phyloP scores from a whole-genome alignment of 2,113 vertebrate species.

The Petrocephalus microphthalmus region DNA sequence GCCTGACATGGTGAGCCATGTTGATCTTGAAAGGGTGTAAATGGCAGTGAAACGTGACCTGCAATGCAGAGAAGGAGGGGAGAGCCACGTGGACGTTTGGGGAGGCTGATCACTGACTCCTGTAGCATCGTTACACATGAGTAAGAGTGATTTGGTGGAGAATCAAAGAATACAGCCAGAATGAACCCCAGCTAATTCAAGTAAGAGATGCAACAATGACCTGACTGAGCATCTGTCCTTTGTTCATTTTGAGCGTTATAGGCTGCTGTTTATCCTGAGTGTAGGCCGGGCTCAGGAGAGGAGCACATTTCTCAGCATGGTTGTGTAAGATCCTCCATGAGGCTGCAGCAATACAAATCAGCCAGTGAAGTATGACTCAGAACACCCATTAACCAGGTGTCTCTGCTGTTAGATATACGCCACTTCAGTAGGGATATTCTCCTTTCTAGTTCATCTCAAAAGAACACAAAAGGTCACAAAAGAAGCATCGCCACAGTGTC shows the following conservation, averaged over 20 bases:
- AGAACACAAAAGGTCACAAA: no score
- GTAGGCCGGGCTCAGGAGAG: background rate
- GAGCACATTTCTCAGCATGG: background rate
- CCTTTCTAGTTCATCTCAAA: background rate
- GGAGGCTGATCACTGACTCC: background rate
- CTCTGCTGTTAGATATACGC: background rate
- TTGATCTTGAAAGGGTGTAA: background rate
- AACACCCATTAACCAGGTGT: background rate
- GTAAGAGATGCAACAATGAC: background rate
- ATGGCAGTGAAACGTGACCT: no score
- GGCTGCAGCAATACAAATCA: background rate
- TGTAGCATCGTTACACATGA: background rate
- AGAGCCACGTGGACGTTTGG: background rate
- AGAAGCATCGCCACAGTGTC: background rate
- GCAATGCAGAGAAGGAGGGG: no score
- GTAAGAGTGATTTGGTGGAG: background rate
- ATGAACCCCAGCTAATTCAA: background rate
- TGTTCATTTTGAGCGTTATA: background rate
- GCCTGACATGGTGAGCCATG: background rate
- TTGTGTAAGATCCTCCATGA: constrained; percentile 3
- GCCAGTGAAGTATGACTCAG: constrained; percentile 2
- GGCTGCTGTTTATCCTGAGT: background rate
- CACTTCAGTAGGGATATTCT: background rate
- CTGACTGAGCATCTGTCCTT: background rate
- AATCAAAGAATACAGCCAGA: background rate